Percentiles rank a stretch among this genome's conserved stretches.
Conservation (phyloP, 2,797 vertebrate species). For the Tapera naevia region DNA sequence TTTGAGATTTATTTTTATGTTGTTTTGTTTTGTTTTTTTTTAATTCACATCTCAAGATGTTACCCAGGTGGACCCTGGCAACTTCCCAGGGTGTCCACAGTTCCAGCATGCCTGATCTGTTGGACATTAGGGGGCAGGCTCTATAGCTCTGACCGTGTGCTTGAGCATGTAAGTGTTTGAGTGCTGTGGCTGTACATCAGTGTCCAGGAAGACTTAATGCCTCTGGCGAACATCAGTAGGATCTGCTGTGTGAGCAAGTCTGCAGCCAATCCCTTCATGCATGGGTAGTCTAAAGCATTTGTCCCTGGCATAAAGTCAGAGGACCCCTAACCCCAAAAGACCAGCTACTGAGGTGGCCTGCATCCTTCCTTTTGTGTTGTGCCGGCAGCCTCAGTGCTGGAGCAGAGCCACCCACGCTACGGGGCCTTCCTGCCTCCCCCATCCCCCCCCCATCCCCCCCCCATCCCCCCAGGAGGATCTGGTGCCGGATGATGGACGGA, state of each 20-base stretch:
- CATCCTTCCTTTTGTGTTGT: background rate
- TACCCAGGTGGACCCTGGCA: background rate
- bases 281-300: accelerated
- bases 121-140: background rate
- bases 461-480: accelerated
- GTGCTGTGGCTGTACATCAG: background rate
- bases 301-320: background rate
- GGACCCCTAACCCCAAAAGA: background rate
- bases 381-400: accelerated
- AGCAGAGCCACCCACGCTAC: accelerated
- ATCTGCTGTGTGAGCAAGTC: background rate
- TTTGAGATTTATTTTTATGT: background rate
- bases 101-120: background rate
- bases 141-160: background rate
- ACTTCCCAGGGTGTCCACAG: background rate
- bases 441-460: no score
- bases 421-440: background rate
- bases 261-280: background rate
- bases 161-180: accelerated
- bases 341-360: background rate
- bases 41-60: background rate
- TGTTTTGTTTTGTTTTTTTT: background rate
- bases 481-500: background rate
- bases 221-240: background rate
- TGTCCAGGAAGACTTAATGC: accelerated